These are phyloP conservation scores for Panthera uncia DNA, from an alignment of 2,113 vertebrate species.

Conservation along the genomic window DNA sequence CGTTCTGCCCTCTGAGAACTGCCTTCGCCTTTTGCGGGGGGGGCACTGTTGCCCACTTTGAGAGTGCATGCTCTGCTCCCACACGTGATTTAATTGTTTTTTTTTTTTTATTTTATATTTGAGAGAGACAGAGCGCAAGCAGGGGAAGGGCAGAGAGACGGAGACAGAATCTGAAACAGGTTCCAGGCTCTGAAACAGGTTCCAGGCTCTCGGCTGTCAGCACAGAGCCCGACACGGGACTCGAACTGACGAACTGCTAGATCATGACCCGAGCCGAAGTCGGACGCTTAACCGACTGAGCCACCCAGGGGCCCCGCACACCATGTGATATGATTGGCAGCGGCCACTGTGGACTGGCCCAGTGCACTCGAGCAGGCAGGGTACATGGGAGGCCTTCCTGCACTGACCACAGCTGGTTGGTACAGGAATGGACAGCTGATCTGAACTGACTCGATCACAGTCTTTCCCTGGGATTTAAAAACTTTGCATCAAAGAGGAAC, in stretches of 20 bases:
- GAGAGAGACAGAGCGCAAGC: too few species aligned
- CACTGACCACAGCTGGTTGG: neutral
- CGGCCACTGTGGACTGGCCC: neutral
- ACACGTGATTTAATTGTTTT: too few species aligned
- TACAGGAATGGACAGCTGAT: neutral
- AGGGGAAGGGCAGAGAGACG: too few species aligned
- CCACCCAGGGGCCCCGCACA: neutral
- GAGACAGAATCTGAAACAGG: too few species aligned
- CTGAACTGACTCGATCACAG: neutral
- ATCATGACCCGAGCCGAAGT: too few species aligned
- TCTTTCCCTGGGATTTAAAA: neutral
- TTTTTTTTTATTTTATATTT: too few species aligned
- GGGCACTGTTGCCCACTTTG: neutral
- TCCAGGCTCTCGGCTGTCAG: too few species aligned
- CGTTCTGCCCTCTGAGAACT: neutral
- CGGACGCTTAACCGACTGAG: too few species aligned
- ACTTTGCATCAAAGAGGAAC: neutral
- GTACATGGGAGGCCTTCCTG: neutral
- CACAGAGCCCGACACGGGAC: too few species aligned
- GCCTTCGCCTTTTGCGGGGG: neutral
- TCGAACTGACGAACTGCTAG: too few species aligned
- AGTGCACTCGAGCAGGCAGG: neutral
- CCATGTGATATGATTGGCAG: neutral
- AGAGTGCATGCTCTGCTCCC: neutral
- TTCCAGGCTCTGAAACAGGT: too few species aligned